Conservation (phyloP, 2,888 invertebrate genomes). For the Acleris laterana region DNA sequence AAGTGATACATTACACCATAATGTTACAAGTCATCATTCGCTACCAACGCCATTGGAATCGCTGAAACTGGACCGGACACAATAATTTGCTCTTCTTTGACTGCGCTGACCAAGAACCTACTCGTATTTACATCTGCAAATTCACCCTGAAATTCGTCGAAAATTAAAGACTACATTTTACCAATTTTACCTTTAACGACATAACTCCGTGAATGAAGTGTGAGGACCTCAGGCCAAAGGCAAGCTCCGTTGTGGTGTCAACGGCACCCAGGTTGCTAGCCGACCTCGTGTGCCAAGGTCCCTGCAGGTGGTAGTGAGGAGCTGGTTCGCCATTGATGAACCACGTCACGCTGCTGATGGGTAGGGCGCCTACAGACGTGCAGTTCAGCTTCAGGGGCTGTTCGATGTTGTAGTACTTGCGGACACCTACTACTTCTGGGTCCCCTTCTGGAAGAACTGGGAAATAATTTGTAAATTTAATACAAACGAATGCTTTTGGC, state of each 20-base stretch:
- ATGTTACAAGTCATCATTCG: no score
- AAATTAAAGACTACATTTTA: no score
- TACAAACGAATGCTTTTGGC: no score
- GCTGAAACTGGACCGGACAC: no score
- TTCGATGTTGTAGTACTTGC: slow-evolving; percentile 89
- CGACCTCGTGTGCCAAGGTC: slow-evolving; percentile 79
- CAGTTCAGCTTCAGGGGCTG: slow-evolving; percentile 91
- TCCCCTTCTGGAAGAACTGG: slow-evolving; percentile 91
- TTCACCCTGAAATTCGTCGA: no score
- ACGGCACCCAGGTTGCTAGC: slow-evolving; percentile 84
- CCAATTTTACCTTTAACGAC: slow-evolving; percentile 87
- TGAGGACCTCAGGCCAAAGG: slow-evolving; percentile 88
- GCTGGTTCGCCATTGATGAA: slow-evolving; percentile 90
- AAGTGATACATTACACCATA: no score
- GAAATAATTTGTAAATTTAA: slow-evolving; percentile 38
- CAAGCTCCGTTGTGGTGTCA: slow-evolving; percentile 89
- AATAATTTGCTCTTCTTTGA: no score
- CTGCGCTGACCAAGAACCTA: no score
- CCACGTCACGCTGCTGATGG: slow-evolving; percentile 92
- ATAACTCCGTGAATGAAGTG: slow-evolving; percentile 92
- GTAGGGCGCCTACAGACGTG: slow-evolving; percentile 90
- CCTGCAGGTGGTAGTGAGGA: slow-evolving; percentile 72
- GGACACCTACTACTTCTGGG: slow-evolving; percentile 91
- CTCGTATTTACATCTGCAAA: no score
- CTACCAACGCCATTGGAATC: no score